These are phyloP conservation scores for Neoaliturus tenellus DNA, from an alignment of 2,888 invertebrate genomes.

Conservation along the genomic window DNA sequence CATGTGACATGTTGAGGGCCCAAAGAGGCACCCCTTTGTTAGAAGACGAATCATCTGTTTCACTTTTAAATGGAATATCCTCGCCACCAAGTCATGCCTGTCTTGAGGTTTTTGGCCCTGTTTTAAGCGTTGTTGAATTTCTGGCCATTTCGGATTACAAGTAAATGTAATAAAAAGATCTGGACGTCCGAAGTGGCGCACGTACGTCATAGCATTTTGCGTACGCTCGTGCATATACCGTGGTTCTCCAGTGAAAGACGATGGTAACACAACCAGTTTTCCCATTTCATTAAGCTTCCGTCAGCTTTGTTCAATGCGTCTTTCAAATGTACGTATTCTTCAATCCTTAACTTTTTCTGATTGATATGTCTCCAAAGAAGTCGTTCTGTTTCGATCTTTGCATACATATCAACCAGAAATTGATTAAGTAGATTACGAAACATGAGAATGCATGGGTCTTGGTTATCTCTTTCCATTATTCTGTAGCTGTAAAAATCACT, in stretches of 20 bases:
- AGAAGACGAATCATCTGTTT: conserved; percentile 60
- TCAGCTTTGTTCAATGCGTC: conserved; percentile 63
- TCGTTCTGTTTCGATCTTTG: conserved; percentile 63
- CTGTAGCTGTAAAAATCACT: conserved; percentile 65
- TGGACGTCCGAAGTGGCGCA: conserved; percentile 69
- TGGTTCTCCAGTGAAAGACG: conserved; percentile 69
- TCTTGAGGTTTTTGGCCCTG: conserved; percentile 62
- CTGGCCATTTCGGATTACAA: conserved; percentile 69
- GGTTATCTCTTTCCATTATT: conserved; percentile 59
- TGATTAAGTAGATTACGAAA: conserved; percentile 55
- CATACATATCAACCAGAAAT: conserved; percentile 60
- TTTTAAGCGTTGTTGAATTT: conserved; percentile 66
- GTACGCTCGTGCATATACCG: conserved; percentile 70
- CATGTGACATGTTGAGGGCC: conserved; percentile 63
- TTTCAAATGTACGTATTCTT: conserved; percentile 65
- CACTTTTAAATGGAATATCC: conserved; percentile 68
- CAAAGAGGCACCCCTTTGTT: conserved; percentile 65
- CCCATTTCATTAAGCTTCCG: conserved; percentile 56
- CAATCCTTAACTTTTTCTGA: conserved; percentile 62
- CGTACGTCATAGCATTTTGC: conserved; percentile 70
- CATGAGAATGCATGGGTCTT: conserved; percentile 29
- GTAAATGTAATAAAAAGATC: conserved; percentile 71
- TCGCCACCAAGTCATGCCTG: conserved; percentile 66
- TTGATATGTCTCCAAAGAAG: conserved; percentile 60
- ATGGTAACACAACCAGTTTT: conserved; percentile 66